Evolutionary conservation across 1,140 invertebrate species (phyloP).

Genomic region (Drosophila yakuba): DNA sequence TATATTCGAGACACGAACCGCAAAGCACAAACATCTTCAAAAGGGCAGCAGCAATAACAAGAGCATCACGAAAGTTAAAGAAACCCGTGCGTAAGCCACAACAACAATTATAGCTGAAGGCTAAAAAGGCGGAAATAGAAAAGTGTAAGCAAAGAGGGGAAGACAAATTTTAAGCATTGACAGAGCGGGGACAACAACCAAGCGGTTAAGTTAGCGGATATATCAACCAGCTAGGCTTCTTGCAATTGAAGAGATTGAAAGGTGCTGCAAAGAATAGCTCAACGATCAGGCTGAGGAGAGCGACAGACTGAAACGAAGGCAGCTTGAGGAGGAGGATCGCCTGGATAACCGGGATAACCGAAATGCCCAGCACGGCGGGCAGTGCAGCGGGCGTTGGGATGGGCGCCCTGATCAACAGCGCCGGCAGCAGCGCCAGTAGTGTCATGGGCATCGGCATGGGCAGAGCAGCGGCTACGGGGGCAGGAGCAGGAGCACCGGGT

Average conservation of each 20-base stretch:
- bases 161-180: neutral
- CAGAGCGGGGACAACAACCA: conserved; percentile 18
- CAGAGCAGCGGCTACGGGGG: neutral
- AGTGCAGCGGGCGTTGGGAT: conserved; percentile 64
- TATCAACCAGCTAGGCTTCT: conserved; percentile 6
- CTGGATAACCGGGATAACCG: neutral
- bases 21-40: conserved; percentile 2
- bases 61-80: too few species aligned
- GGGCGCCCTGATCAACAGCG: conserved; percentile 63
- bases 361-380: conserved; percentile 64
- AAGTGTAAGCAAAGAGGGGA: neutral
- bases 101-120: neutral
- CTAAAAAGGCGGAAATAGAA: neutral
- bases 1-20: neutral
- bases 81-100: neutral
- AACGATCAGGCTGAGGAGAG: conserved; percentile 20
- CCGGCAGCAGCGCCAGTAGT: conserved; percentile 55
- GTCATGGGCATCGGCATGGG: conserved; percentile 56
- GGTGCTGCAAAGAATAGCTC: neutral
- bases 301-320: conserved; percentile 38
- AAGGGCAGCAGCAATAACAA: conserved; percentile 5
- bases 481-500: conserved; percentile 11
- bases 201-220: conserved; percentile 11
- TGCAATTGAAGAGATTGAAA: neutral
- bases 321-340: neutral